Percentiles rank a stretch among this genome's conserved stretches.
Evolutionary conservation across 2,888 invertebrate species (phyloP).

Genomic region (Cataglyphis albicans): DNA sequence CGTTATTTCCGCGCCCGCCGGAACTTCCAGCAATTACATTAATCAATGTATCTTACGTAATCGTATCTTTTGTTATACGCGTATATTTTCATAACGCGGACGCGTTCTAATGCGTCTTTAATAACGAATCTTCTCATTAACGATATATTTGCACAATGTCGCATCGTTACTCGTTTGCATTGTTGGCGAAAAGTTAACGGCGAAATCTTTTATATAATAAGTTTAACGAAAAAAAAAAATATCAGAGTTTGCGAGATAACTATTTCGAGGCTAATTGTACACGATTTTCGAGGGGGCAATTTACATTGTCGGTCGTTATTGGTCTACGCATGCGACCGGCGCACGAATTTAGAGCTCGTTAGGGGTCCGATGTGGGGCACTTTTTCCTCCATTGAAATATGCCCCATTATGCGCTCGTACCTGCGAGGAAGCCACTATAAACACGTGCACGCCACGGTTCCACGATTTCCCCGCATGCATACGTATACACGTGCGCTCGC

Average conservation of each 20-base stretch:
- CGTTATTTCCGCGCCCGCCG: conserved; percentile 71
- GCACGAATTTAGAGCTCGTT: conserved; percentile 52
- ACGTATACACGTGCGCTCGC: conserved; percentile 2
- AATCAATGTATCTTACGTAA: conserved; percentile 71
- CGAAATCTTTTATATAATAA: background rate
- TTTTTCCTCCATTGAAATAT: conserved; percentile 44
- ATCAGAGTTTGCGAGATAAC: background rate
- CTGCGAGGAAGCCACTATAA: conserved; percentile 58
- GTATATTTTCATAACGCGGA: conserved; percentile 52
- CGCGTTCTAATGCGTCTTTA: conserved; percentile 48
- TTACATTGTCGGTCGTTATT: conserved; percentile 21
- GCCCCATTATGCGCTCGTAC: conserved; percentile 40
- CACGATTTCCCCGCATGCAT: conserved; percentile 44
- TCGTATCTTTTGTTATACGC: conserved; percentile 59
- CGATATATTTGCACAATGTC: conserved; percentile 14
- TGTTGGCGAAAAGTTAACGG: background rate
- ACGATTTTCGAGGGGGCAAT: background rate
- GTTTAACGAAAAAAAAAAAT: background rate
- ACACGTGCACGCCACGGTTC: conserved; percentile 50
- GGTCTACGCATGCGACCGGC: background rate
- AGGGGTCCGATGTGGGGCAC: conserved; percentile 32
- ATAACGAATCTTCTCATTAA: conserved; percentile 4
- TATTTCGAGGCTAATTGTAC: background rate
- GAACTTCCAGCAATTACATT: conserved; percentile 70
- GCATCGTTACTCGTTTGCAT: background rate